A percentile compares a stretch with the other conserved stretches of the same genome.
phyloP scores from a whole-genome alignment of 1,140 invertebrate genomes.

The Glomeris maerens region DNA sequence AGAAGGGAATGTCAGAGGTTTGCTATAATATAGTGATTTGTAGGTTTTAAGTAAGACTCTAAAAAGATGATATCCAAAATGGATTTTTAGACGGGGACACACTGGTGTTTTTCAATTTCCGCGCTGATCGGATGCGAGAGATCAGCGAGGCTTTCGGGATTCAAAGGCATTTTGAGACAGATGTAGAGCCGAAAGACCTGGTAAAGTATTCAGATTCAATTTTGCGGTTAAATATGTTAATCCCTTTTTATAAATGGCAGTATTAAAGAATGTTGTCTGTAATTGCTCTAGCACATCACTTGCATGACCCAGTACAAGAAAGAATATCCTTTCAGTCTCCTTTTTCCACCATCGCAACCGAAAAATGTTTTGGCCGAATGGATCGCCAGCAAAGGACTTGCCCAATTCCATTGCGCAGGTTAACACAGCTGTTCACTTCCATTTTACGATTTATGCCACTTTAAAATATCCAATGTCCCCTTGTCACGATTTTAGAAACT shows the following conservation, averaged over 20 bases:
- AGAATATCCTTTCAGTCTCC: slow-evolving; percentile 31
- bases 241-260: too few species aligned
- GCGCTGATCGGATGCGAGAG: slow-evolving; percentile 35
- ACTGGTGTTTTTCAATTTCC: slow-evolving; percentile 35
- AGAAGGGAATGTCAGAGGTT: slow-evolving; percentile 27
- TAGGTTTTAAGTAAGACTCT: background rate
- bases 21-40: slow-evolving; percentile 7
- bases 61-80: slow-evolving; percentile 6
- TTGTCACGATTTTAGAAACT: slow-evolving; percentile 25
- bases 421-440: background rate
- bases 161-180: slow-evolving; percentile 27
- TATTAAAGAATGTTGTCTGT: too few species aligned
- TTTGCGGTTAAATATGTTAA: too few species aligned
- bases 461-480: too few species aligned
- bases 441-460: background rate
- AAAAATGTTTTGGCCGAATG: slow-evolving; percentile 36
- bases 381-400: slow-evolving; percentile 24
- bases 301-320: slow-evolving; percentile 37
- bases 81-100: slow-evolving; percentile 31
- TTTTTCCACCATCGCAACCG: slow-evolving; percentile 32
- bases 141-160: slow-evolving; percentile 33
- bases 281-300: slow-evolving; percentile 17
- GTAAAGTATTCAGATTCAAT: too few species aligned
- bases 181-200: slow-evolving; percentile 23
- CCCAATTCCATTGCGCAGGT: slow-evolving; percentile 35